Percentiles rank a stretch among this genome's conserved stretches.
phyloP scores from a whole-genome alignment of 2,113 vertebrate genomes.

The Tyto alba region DNA sequence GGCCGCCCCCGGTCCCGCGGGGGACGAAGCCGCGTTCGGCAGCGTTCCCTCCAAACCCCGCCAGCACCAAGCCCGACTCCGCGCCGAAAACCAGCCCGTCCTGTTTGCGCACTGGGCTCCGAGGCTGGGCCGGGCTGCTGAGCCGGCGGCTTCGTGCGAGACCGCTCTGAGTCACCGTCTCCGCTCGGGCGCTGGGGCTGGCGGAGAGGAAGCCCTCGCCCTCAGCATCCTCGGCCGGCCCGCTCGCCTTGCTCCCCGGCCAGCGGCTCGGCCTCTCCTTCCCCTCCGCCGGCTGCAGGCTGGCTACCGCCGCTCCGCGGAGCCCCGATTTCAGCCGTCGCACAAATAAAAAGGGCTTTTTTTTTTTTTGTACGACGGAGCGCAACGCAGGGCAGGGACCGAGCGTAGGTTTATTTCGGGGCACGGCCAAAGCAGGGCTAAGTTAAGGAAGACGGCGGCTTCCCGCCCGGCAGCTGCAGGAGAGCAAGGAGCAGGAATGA shows the following conservation, averaged over 20 bases:
- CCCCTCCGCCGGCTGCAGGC: fast-evolving
- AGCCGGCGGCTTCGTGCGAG: background rate
- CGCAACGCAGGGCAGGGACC: fast-evolving
- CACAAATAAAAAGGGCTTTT: background rate
- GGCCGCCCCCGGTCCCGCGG: fast-evolving
- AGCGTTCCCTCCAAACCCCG: background rate
- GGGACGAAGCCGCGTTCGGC: background rate
- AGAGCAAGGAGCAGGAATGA: background rate
- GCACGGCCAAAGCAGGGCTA: background rate
- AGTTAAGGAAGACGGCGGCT: background rate
- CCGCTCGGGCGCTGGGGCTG: background rate
- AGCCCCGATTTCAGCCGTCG: background rate
- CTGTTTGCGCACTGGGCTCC: background rate
- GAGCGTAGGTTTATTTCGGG: background rate
- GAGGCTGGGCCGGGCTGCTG: background rate
- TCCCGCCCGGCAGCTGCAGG: background rate
- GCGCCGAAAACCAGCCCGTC: background rate
- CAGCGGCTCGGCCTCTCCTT: background rate
- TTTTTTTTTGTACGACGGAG: background rate
- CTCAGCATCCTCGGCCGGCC: background rate
- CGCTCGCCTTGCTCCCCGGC: fast-evolving
- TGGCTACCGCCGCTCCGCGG: fast-evolving
- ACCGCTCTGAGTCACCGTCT: background rate
- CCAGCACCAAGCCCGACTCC: fast-evolving
- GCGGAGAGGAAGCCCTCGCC: fast-evolving